A percentile compares a stretch with the other conserved stretches of the same genome.
Evolutionary conservation across 2,888 invertebrate species (phyloP).

Genomic region (Lysandra coridon): DNA sequence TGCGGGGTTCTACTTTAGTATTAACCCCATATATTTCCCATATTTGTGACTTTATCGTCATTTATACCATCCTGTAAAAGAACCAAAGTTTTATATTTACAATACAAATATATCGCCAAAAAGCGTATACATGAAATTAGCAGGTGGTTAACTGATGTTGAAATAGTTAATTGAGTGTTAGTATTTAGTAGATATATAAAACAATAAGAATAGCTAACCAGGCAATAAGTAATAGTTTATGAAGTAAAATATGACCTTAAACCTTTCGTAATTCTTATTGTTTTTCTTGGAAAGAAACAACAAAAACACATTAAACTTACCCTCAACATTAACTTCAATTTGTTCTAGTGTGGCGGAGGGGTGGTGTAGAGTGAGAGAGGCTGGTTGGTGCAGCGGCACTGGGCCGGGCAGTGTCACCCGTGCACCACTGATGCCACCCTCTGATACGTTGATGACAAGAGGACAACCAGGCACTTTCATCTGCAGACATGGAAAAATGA

Average conservation of each 20-base stretch:
- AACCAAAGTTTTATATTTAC: slow-evolving; percentile 48
- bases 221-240: too few species aligned
- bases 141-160: slow-evolving; percentile 14
- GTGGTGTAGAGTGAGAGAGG: slow-evolving; percentile 87
- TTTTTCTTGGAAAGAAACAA: not conserved
- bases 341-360: slow-evolving; percentile 94
- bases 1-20: not conserved
- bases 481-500: slow-evolving; percentile 44
- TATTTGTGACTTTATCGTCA: slow-evolving; percentile 46
- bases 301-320: slow-evolving; percentile 74
- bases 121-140: not conserved
- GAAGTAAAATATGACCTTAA: not conserved
- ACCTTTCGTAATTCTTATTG: not conserved
- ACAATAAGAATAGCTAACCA: not conserved
- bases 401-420: slow-evolving; percentile 87
- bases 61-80: slow-evolving; percentile 72
- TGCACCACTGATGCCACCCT: slow-evolving; percentile 82
- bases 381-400: slow-evolving; percentile 85
- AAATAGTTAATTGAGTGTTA: slow-evolving; percentile 25
- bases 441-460: slow-evolving; percentile 89
- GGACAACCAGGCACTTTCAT: slow-evolving; percentile 92
- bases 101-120: not conserved
- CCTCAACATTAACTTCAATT: slow-evolving; percentile 98
- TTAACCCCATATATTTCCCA: slow-evolving; percentile 27
- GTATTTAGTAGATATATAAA: slow-evolving; percentile 21